Base-by-base conservation (phyloP, 2,888 invertebrate genomes). In the Andricus quercusramuli region DNA sequence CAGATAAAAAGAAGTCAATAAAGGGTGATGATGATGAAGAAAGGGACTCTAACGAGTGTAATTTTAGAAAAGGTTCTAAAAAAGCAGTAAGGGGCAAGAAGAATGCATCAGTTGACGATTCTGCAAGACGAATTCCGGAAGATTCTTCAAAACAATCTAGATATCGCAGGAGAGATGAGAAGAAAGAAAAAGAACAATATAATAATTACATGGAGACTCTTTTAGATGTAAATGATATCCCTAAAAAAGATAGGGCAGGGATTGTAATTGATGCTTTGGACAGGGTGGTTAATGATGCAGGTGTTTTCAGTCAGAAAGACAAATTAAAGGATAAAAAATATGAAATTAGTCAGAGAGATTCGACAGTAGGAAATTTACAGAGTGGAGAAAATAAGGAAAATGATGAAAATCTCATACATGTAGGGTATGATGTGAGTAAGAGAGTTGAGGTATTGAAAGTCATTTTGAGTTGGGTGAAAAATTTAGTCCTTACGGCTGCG, bases 391-490 rank as follows among this genome's bases (percentile, higher is more conserved):
- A 22, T 25, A 25, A 11, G 15, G 25, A 62, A 62, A 62, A 13
- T 15, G 5, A 15, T 13, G 62, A 13, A 15, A 15, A 29, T 62
- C 13, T 15, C 5, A 5, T 0, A 15, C 25, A 15, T 17, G 11
- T 22, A 17, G 25, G 25, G 5, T 62, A 62, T 62, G 25, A 62
- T 62, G 13, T 25, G 15, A 62, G 62, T 15, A 62, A 5, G 22
- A 78, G 83, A 37, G 80, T 83, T 11, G 79, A 82, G 17, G 37
- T 83, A 29, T 22, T 86, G 11, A 86, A 83, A 77, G 82, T 68
- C 25, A 66, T 89, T 8, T 77, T 89, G 13, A 37, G 84, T 78
- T 86, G 83, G 82, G 17, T 89, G 44, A 88, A 84, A 67, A 66
- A 82, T 9, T 62, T 86, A 32, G 66, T 86, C 2, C 15, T 86